phyloP scores from a whole-genome alignment of 2,888 invertebrate genomes.

The Fissipunctia ypsillon region DNA sequence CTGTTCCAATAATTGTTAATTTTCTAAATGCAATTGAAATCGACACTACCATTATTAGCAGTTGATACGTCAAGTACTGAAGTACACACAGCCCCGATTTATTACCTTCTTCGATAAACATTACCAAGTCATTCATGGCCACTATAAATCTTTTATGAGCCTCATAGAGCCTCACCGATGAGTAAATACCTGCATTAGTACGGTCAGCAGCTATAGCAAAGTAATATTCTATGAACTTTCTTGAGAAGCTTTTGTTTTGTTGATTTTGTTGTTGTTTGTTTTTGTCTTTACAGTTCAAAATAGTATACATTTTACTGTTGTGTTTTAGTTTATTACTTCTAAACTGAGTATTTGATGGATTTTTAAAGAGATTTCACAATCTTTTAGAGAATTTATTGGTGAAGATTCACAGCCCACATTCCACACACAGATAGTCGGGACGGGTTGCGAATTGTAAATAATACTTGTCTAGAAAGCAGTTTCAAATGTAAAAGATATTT shows the following conservation, averaged over 20 bases:
- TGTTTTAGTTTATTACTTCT: background rate
- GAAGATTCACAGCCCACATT: no score
- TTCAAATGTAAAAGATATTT: no score
- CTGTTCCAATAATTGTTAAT: background rate
- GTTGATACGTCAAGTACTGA: constrained; percentile 27
- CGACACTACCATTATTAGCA: constrained; percentile 22
- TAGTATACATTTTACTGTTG: background rate
- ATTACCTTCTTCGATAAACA: constrained; percentile 56
- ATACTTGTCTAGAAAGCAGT: no score
- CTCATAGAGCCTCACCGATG: constrained; percentile 23
- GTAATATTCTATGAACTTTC: background rate
- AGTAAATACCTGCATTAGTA: constrained; percentile 18
- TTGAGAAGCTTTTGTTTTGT: background rate
- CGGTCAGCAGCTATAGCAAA: background rate
- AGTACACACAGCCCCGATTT: constrained; percentile 35
- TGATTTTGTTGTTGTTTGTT: no score
- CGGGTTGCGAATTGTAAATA: no score
- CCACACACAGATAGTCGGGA: no score
- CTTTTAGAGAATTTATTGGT: no score
- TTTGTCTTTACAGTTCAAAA: accelerated
- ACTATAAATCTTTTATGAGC: constrained; percentile 55
- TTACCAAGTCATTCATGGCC: constrained; percentile 45
- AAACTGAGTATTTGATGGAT: background rate
- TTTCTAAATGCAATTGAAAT: constrained; percentile 20
- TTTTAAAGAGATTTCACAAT: no score